A percentile compares a stretch with the other conserved stretches of the same genome.
phyloP scores from a whole-genome alignment of 1,140 invertebrate species.

The Anthonomus grandis region DNA sequence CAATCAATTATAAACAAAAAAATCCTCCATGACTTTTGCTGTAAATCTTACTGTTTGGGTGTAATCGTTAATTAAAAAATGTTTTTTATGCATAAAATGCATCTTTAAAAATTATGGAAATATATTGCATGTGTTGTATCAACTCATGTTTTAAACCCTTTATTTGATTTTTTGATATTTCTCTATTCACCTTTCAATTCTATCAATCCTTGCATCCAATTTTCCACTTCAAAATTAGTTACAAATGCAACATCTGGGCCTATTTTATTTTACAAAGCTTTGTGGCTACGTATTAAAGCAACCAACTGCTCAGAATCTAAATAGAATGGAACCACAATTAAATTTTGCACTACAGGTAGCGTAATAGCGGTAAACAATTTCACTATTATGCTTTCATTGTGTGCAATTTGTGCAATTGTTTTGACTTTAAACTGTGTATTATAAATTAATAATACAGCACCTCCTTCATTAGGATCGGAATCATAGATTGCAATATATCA shows the following conservation, averaged over 20 bases:
- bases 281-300: constrained; percentile 58
- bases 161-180: constrained; percentile 10
- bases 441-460: constrained; percentile 63
- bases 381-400: constrained; percentile 61
- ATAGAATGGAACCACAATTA: constrained; percentile 64
- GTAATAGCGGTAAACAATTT: constrained; percentile 58
- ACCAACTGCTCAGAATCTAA: constrained; percentile 61
- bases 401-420: constrained; percentile 65
- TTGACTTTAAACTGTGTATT: constrained; percentile 64
- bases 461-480: constrained; percentile 63
- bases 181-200: constrained; percentile 34
- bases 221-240: constrained; percentile 52
- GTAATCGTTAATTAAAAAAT: too few relatives aligned
- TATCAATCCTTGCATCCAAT: constrained; percentile 59
- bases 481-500: constrained; percentile 66
- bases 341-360: constrained; percentile 62
- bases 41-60: too few relatives aligned
- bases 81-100: too few relatives aligned
- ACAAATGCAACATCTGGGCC: constrained; percentile 52
- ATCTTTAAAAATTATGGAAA: too few relatives aligned
- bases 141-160: constrained; percentile 46
- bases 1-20: too few relatives aligned
- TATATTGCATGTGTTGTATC: constrained; percentile 52
- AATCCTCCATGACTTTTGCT: too few relatives aligned
- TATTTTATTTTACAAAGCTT: constrained; percentile 46